Evolutionary conservation across 1,140 invertebrate genomes (phyloP), one percentile per base, ranked within the genome.

Genomic region (Meloidogyne exigua): DNA sequence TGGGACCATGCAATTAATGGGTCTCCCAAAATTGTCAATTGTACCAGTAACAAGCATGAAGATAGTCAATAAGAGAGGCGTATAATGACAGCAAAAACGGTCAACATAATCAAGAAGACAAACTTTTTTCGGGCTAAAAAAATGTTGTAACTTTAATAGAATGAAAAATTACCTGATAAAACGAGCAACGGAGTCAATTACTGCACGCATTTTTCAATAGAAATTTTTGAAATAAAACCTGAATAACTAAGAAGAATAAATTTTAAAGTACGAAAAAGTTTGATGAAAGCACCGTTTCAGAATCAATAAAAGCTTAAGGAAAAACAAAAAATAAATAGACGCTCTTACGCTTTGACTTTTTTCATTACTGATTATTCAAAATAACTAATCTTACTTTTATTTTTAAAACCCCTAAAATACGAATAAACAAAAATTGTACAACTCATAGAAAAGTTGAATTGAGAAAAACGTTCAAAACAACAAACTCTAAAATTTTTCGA

Each of bases 1-100:
- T 12, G 72, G 72, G 21, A 73, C 21, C 57, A 73, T 62, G 28
- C 72, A 73, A 64, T 39, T 73, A 21, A 73, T 57, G 25, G 72
- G 72, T 26, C 62, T 73, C 23, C 72, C 72, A 65, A 73, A 26
- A 28, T 49, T 64, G 15, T 73, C 72, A 23, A 73, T 65, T 7
- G 72, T 73, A 32, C 72, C 72, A n/a, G 72, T 73, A 39, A 73
- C 65, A 65, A 73, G 65, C 72, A 73, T 73, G 11, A 73, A 73
- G 39, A 73, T n/a, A 5, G 72, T 65, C 21, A 73, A 13, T n/a
- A 73, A 65, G 10, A 73, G 32, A 15, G 72, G 72, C 15, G 72
- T 73, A 28, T 73, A 73, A 21, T 65, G 72, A 23, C 65, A 73
- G 23, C 72, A 73, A 18, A 28, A 23, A 1, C 72, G 57, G n/a